Evolutionary conservation across 2,888 invertebrate genomes (phyloP).

Genomic region (Bombyx huttoni): DNA sequence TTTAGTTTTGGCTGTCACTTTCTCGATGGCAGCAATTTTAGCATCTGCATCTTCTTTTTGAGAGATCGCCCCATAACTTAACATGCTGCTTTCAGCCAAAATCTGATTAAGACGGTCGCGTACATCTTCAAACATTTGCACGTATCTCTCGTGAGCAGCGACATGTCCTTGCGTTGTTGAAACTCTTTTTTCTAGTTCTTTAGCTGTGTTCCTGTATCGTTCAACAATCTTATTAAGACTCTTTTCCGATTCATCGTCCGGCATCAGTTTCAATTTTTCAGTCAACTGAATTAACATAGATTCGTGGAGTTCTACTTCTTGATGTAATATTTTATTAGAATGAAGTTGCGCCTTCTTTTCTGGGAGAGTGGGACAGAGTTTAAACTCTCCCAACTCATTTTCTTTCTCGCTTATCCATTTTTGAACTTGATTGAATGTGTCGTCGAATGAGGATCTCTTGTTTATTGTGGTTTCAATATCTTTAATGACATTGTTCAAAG

Average conservation of each 20-base stretch:
- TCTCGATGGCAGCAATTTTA: slow-evolving; percentile 81
- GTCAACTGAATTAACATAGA: slow-evolving; percentile 87
- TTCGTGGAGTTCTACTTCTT: slow-evolving; percentile 89
- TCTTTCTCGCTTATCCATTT: slow-evolving; percentile 88
- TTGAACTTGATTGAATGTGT: slow-evolving; percentile 89
- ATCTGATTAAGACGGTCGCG: slow-evolving; percentile 87
- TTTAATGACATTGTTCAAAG: slow-evolving; percentile 87
- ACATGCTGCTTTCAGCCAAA: slow-evolving; percentile 82
- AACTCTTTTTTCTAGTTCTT: slow-evolving; percentile 78
- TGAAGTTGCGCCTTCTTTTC: slow-evolving; percentile 92
- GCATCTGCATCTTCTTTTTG: slow-evolving; percentile 85
- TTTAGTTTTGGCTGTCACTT: slow-evolving; percentile 79
- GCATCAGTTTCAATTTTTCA: slow-evolving; percentile 83
- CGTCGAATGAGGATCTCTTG: slow-evolving; percentile 93
- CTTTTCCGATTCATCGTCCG: slow-evolving; percentile 84
- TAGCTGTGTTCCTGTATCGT: slow-evolving; percentile 78
- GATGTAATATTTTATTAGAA: slow-evolving; percentile 82
- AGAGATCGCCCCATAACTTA: slow-evolving; percentile 83
- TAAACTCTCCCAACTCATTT: slow-evolving; percentile 79
- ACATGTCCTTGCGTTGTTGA: slow-evolving; percentile 79
- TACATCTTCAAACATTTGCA: slow-evolving; percentile 85
- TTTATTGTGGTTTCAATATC: slow-evolving; percentile 90
- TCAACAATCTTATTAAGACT: slow-evolving; percentile 81
- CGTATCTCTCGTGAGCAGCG: slow-evolving; percentile 84
- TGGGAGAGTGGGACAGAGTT: slow-evolving; percentile 83